Percentiles rank a stretch among this genome's conserved stretches.
These are phyloP conservation scores for Vipera ursinii DNA, from an alignment of 2,797 vertebrate genomes.

Conservation along the genomic window DNA sequence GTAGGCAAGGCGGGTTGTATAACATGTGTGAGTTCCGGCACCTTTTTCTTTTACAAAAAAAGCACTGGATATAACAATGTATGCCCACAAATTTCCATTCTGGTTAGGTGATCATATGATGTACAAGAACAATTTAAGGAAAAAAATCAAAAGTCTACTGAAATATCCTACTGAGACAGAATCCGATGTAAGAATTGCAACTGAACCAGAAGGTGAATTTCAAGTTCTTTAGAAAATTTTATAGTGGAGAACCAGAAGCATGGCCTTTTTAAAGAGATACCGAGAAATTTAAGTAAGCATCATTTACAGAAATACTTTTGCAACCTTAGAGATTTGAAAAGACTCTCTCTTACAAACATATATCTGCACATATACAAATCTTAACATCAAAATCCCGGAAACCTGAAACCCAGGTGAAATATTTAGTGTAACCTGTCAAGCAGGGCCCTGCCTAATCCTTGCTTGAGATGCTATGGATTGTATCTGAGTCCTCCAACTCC, in stretches of 20 bases:
- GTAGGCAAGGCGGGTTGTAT: no score
- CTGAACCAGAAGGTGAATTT: neutral
- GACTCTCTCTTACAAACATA: neutral
- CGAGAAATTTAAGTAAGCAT: neutral
- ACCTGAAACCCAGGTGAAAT: neutral
- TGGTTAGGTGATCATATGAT: neutral
- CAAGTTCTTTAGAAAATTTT: neutral
- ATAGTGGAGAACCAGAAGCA: neutral
- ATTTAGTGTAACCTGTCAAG: neutral
- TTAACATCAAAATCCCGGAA: neutral
- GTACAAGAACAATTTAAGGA: neutral
- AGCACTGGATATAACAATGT: neutral
- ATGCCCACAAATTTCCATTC: neutral
- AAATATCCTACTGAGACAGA: neutral
- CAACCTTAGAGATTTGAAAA: neutral
- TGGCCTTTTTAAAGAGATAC: neutral
- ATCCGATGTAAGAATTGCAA: neutral
- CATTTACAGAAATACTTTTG: neutral
- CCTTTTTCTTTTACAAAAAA: no score
- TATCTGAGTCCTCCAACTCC: slow-evolving; percentile 5
- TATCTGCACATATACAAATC: neutral
- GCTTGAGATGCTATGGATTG: neutral
- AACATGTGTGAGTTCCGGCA: no score
- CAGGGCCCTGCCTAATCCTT: neutral
- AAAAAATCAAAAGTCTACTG: neutral